Evolutionary conservation across 2,888 invertebrate genomes (phyloP), one percentile per base, ranked within the genome.

Genomic region (Sinodicranocentrus sp.): DNA sequence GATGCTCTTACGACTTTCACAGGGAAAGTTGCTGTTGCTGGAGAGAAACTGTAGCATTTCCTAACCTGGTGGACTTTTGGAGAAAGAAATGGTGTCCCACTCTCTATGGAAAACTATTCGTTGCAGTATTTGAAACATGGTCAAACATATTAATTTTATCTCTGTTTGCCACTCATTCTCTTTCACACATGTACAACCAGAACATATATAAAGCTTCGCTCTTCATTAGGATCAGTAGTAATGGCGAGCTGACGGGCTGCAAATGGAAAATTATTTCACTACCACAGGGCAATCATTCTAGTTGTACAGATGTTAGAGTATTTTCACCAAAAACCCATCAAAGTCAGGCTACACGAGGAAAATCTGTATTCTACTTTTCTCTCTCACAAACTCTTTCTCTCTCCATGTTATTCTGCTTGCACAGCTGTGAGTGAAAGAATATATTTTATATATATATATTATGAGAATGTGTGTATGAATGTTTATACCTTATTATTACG

Each of bases 221-320:
- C 78, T 70, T 78, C 79, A 79, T 79, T 79, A 65, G 52, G 26
- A 33, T 79, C 71, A 54, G 61, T 3, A 33, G 33, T 33, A 33
- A 33, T 63, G 54, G 76, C 39, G 28, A 67, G 54, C 76, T 71
- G 71, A 63, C 71, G 71, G 71, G 79, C 65, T 79, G 63, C 23
- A 79, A 79, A 79, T 79, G 79, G 79, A 63, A 78, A 79, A 71
- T 79, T 79, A 71, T 79, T 79, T 79, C 33, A 61, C 28, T 61
- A 70, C 78, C 61, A 70, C 61, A 61, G 78, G 61, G 70, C 78
- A 78, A 61, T 77, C 70, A 77, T 70, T 70, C 48, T 61, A 44
- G 15, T 44, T 61, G 59, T 67, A 23, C 76, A 65, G 76, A 67
- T 77, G 67, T 44, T 77, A 23, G 54, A 48, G 48, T n/a, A 68